phyloP scores from a whole-genome alignment of 92 coral and sea anemone species.

The Umimayanthus chanpuru region DNA sequence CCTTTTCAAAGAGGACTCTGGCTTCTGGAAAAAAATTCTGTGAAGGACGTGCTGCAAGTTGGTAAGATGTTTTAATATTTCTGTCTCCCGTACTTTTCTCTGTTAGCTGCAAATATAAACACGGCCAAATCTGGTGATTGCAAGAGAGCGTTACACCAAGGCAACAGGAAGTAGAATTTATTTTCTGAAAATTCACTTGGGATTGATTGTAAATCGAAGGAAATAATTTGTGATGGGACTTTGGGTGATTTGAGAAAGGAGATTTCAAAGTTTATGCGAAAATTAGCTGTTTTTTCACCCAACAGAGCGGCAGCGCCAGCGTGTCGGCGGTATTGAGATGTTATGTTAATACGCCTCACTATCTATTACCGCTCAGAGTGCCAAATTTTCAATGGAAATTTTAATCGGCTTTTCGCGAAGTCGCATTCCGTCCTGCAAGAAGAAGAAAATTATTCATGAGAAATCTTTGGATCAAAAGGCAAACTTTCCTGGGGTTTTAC shows the following conservation, averaged over 20 bases:
- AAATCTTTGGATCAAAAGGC: not conserved
- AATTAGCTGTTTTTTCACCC: slow-evolving; percentile 78
- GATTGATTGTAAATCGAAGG: slow-evolving; percentile 21
- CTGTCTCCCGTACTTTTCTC: slow-evolving; percentile 38
- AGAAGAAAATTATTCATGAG: slow-evolving; percentile 12
- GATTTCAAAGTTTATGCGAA: slow-evolving; percentile 33
- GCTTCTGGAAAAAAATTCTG: slow-evolving; percentile 85
- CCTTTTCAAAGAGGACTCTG: slow-evolving; percentile 90
- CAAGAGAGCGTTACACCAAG: slow-evolving; percentile 45
- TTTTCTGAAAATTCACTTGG: slow-evolving; percentile 2
- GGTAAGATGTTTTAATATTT: slow-evolving; percentile 74
- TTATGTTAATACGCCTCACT: slow-evolving; percentile 48
- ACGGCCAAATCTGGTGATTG: slow-evolving; percentile 41
- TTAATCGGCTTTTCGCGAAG: slow-evolving; percentile 37
- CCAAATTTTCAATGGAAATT: slow-evolving; percentile 44
- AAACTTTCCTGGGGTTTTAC: slow-evolving; percentile 20
- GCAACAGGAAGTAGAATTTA: slow-evolving; percentile 29
- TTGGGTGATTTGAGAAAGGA: slow-evolving; percentile 2
- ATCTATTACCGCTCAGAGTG: slow-evolving; percentile 46
- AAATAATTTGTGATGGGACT: not conserved
- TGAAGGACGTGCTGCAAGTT: slow-evolving; percentile 92
- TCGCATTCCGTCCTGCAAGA: slow-evolving; percentile 7
- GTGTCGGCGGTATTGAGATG: slow-evolving; percentile 77
- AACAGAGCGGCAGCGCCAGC: slow-evolving; percentile 86
- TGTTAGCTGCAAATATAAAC: slow-evolving; percentile 29